Evolutionary conservation across 2,888 invertebrate species (phyloP), one percentile per base, ranked within the genome.

Genomic region (Meteorus colon): DNA sequence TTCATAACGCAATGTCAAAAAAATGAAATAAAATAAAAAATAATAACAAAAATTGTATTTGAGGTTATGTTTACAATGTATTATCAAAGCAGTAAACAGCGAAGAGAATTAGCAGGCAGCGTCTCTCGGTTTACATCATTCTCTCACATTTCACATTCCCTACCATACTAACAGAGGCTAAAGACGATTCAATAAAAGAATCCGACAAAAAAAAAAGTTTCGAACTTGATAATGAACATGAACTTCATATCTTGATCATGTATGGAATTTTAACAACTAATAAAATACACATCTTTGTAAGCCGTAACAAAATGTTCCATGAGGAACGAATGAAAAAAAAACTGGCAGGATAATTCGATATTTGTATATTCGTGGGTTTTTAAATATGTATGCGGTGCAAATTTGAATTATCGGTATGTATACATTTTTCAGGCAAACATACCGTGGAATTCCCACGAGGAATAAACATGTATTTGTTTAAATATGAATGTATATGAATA

Each of bases 1-100:
- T 27, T 45, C 67, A 67, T 67, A 37, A 65, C 41, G 19, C 19
- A 2, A 10, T 3, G 24, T 3, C 31, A 31, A 10, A 31, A 14
- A 29, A 63, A 60, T 14, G 34, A 34, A 34, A 34, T 29, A 27
- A 60, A 60, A 60, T 63, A 63, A 14, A 16, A 62, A 62, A 62
- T 31, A 51, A 51, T 51, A n/a, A 19, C 41, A 55, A 55, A 55
- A 19, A 55, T 24, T 19, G 19, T 8, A n/a, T 55, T 55, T 55
- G 2, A 55, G 55, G 55, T 55, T 55, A 55, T 19, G 55, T 55
- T 10, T 6, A 1, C 19, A 19, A 4, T 24, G 19, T 55, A 8
- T 19, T 8, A n/a, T 5, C 10, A 48, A 48, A n/a, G n/a, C 19
- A 8, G 16, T n/a, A 55, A 16, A n/a, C 4, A 19, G 19, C 19